Percentiles rank a stretch among this genome's conserved stretches.
Conservation (phyloP, 2,113 vertebrate genomes). For the Agelaius phoeniceus region DNA sequence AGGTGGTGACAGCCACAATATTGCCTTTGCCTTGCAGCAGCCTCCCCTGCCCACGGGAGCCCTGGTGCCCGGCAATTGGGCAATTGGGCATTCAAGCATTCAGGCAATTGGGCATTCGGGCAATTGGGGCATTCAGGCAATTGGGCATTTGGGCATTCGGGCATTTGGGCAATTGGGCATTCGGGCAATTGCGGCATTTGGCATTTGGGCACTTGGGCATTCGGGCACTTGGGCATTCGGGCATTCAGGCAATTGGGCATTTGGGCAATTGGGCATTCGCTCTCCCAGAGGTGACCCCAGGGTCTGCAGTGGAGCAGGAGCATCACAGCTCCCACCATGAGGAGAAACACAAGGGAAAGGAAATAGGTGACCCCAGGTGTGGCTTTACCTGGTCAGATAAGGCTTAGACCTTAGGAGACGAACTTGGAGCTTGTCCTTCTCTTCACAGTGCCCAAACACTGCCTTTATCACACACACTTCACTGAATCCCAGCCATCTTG, state of each 20-base stretch:
- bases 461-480: not conserved
- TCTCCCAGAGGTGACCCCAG: no score
- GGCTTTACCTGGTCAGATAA: not conserved
- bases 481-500: not conserved
- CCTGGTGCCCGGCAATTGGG: accelerated
- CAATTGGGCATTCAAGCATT: no score
- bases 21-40: accelerated
- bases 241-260: no score
- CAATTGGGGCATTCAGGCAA: no score
- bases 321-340: accelerated
- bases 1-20: not conserved
- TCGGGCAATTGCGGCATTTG: no score
- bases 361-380: not conserved
- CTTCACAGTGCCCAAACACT: not conserved
- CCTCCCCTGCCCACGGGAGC: not conserved
- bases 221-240: no score
- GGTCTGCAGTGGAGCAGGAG: accelerated
- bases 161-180: no score
- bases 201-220: no score
- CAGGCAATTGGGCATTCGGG: no score
- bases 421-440: not conserved
- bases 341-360: not conserved
- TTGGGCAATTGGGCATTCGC: no score
- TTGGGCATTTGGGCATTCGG: no score
- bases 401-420: not conserved